Conservation (phyloP, 2,113 vertebrate genomes). For the Anolis sagrei region DNA sequence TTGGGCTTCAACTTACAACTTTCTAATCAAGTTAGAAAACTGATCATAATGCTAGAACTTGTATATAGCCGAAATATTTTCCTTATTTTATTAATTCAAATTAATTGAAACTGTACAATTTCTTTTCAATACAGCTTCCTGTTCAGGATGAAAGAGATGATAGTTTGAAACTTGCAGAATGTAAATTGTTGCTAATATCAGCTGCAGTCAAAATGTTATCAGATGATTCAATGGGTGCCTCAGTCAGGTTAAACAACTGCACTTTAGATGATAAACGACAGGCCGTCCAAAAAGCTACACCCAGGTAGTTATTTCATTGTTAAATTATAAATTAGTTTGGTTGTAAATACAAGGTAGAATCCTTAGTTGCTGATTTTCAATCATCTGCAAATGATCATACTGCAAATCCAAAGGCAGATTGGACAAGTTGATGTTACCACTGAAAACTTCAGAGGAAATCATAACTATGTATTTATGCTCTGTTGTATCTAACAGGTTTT, state of each 20-base stretch:
- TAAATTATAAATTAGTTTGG: not conserved
- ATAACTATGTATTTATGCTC: not conserved
- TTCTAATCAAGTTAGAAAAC: not conserved
- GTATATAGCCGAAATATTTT: not conserved
- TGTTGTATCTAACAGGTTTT: not conserved
- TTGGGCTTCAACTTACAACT: not conserved
- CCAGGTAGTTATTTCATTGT: conserved; percentile 78
- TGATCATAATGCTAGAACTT: not conserved
- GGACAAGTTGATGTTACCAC: not conserved
- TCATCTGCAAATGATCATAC: not conserved
- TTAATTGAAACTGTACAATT: conserved; percentile 39
- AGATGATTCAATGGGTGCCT: conserved; percentile 87
- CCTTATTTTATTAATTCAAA: conserved; percentile 22
- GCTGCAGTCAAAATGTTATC: conserved; percentile 88
- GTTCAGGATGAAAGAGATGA: conserved; percentile 81
- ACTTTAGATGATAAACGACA: conserved; percentile 93
- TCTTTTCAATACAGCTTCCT: conserved; percentile 64
- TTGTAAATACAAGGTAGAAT: not conserved
- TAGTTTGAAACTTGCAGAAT: conserved; percentile 88
- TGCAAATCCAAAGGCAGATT: not conserved
- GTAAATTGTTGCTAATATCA: conserved; percentile 90
- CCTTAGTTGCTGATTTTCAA: not conserved
- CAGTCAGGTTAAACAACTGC: conserved; percentile 87
- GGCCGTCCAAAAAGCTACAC: conserved; percentile 86
- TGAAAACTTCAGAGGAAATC: not conserved